A percentile compares a stretch with the other conserved stretches of the same genome.
Conservation (phyloP, 2,113 vertebrate species). For the Cyprinodon tularosa region DNA sequence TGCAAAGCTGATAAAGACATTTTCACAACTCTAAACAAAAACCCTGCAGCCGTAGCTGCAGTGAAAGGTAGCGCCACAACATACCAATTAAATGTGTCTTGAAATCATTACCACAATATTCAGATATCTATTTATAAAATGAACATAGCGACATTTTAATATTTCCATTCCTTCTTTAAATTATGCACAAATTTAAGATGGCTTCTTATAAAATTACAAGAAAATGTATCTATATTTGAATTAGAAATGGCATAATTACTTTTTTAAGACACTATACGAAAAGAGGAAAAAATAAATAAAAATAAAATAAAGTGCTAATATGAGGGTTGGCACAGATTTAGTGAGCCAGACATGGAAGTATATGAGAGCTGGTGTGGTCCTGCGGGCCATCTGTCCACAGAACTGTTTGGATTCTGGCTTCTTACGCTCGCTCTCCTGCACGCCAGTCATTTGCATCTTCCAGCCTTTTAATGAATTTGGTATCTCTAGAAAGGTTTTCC, state of each 20-base stretch:
- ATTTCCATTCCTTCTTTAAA: no score
- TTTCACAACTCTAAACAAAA: no score
- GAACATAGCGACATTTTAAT: no score
- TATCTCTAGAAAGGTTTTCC: constrained; percentile 63
- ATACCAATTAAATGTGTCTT: no score
- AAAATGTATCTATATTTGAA: no score
- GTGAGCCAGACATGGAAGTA: constrained; percentile 29
- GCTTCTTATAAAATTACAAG: no score
- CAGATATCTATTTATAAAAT: no score
- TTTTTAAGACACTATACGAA: not conserved
- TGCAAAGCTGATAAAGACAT: not conserved
- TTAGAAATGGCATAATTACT: no score
- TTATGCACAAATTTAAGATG: no score
- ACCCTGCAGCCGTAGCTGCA: no score
- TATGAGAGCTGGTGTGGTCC: constrained; percentile 62
- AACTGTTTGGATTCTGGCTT: constrained; percentile 67
- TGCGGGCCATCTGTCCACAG: constrained; percentile 71
- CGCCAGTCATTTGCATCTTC: constrained; percentile 74
- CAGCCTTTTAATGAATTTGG: constrained; percentile 72
- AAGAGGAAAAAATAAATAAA: constrained; percentile 5
- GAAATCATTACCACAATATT: no score
- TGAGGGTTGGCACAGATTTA: constrained; percentile 44
- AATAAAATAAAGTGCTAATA: constrained; percentile 23
- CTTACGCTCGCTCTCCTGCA: constrained; percentile 64
- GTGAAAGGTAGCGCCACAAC: no score